A percentile compares a stretch with the other conserved stretches of the same genome.
These are phyloP conservation scores for Sminthurinus aureus DNA, from an alignment of 2,888 invertebrate species.

Conservation along the genomic window DNA sequence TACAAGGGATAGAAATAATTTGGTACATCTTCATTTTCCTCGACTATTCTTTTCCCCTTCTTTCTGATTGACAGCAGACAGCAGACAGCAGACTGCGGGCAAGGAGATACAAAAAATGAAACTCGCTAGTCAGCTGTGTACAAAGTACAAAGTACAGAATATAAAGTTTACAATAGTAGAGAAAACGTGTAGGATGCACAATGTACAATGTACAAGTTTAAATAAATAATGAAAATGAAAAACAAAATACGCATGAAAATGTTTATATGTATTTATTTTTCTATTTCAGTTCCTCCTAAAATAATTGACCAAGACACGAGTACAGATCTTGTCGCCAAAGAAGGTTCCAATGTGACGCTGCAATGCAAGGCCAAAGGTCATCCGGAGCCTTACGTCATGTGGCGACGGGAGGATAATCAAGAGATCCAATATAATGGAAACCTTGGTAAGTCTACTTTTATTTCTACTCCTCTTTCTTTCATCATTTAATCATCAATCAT, in stretches of 20 bases:
- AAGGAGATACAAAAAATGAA: neutral
- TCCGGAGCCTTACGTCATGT: conserved; percentile 92
- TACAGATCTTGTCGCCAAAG: conserved; percentile 89
- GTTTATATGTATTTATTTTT: neutral
- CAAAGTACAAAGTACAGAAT: too few species aligned
- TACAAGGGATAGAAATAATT: too few species aligned
- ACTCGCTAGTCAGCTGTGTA: neutral
- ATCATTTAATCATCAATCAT: too few species aligned
- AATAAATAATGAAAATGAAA: too few species aligned
- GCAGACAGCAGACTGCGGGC: too few species aligned
- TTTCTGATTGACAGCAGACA: too few species aligned
- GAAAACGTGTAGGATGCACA: neutral
- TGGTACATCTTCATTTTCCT: too few species aligned
- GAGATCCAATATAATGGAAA: conserved; percentile 90
- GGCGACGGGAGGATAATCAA: conserved; percentile 87
- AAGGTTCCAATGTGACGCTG: conserved; percentile 86
- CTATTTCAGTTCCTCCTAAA: conserved; percentile 81
- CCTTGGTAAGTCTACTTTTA: conserved; percentile 72
- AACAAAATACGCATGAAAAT: too few species aligned
- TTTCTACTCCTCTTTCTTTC: too few species aligned
- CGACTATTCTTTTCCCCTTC: too few species aligned
- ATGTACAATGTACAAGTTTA: too few species aligned
- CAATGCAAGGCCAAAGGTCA: conserved; percentile 85
- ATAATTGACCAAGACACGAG: conserved; percentile 90
- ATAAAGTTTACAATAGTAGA: neutral